Evolutionary conservation across 2,797 vertebrate genomes (phyloP).

Genomic region (Diplodus puntazzo): DNA sequence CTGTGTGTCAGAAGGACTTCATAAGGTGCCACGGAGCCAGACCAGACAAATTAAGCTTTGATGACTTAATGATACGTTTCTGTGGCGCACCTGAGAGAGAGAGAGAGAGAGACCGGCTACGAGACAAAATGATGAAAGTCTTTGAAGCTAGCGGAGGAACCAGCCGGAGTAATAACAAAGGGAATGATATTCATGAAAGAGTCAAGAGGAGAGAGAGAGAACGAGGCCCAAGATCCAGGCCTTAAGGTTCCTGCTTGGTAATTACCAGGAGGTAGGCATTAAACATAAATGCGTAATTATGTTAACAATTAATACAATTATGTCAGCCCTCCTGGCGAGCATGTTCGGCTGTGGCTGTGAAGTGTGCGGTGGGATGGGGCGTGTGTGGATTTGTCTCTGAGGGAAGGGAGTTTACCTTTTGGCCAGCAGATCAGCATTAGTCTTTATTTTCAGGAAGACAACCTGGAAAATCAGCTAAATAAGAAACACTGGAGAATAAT

Average conservation of each 20-base stretch:
- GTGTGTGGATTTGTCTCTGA: conserved; percentile 11
- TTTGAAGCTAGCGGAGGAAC: conserved; percentile 67
- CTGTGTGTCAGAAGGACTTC: conserved; percentile 46
- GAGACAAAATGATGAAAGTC: conserved; percentile 66
- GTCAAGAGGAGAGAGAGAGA: conserved; percentile 20
- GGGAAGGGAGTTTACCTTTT: conserved; percentile 1
- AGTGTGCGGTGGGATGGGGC: conserved; percentile 12
- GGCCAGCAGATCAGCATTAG: conserved; percentile 27
- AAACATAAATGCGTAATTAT: conserved; percentile 86
- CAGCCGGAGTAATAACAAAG: conserved; percentile 63
- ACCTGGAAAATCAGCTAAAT: conserved; percentile 31
- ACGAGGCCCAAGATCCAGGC: conserved; percentile 61
- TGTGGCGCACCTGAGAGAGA: conserved; percentile 63
- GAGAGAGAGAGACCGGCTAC: conserved; percentile 40
- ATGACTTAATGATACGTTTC: conserved; percentile 74
- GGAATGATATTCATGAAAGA: conserved; percentile 67
- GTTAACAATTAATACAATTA: conserved; percentile 89
- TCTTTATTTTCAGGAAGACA: conserved; percentile 13
- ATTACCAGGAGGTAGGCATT: conserved; percentile 85
- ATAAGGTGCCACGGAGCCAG: conserved; percentile 27
- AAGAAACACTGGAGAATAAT: conserved; percentile 36
- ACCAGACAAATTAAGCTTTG: conserved; percentile 58
- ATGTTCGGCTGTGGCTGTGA: conserved; percentile 54
- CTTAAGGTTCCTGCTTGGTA: conserved; percentile 74
- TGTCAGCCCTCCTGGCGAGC: conserved; percentile 67